Base-by-base conservation (phyloP, 2,888 invertebrate genomes). In the Agrochola lota region DNA sequence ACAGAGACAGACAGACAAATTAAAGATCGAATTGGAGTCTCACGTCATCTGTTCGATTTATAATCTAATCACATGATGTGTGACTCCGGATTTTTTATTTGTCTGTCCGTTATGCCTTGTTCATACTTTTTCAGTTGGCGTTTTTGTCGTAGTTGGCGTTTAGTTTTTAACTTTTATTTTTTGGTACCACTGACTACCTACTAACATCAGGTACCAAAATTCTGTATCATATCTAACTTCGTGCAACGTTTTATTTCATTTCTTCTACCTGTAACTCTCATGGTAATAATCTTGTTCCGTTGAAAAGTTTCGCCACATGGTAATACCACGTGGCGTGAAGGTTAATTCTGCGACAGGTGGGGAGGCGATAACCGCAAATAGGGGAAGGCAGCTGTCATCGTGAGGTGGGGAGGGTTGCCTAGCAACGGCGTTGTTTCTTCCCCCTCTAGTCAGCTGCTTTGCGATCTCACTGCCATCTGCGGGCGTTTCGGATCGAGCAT, bases 371-470 rank as follows among this genome's bases (percentile, higher is more conserved):
- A 46, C 59, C 43, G 30, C 52, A 62, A 64, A 62, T 55, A 62
- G 75, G 30, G 49, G 40, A 68, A n/a, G 71, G 68, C 52, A 23
- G 12, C 57, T 26, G n/a, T 20, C 49, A 20, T 20, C 12, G n/a
- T 30, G 46, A 57, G 35, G 64, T 69, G 77, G 62, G 75, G 70
- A 12, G 12, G 46, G 85, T 84, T 74, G 71, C 86, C 72, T 70
- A 70, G 84, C 74, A 85, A 82, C 85, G 72, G 85, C 66, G 57
- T 85, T 84, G 86, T 82, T 84, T 69, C 62, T 35, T 60, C 67
- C 35, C 71, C 57, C n/a, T 59, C 4, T 60, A 69, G 62, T 85
- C 86, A 85, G 84, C 84, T 85, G 84, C 49, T 69, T 67, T 7
- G 59, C 74, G 70, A 67, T 30, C 40, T 35, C 70, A 9, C 35